Base-by-base conservation (phyloP, 2,113 vertebrate genomes). In the Nansenia antarctica region DNA sequence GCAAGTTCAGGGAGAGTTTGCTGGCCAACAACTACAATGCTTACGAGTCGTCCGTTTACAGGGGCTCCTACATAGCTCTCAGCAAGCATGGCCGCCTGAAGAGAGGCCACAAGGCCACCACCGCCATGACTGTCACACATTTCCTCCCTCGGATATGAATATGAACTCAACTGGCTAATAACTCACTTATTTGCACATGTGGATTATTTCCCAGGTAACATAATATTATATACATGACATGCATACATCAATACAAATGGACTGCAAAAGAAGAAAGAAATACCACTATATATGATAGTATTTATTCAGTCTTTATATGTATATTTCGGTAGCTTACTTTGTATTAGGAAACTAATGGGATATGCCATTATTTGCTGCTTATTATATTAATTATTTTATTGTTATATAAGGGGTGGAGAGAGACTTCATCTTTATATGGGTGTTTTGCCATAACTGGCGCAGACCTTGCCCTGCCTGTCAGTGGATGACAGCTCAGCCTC, bases 11-110 rank as follows among this genome's bases (percentile, higher is more conserved):
- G 85, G 96, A 98, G 90, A 95, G 87, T 4, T 81, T 98, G 84
- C 92, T 99, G 80, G 90, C 95, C 14, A 99, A 99, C 83, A 97
- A 98, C 86, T 99, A 98, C 91, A 99, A 99, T 0, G 95, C 97
- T 1, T 98, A 98, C 0, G 95, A 99, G 86, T 98, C 95, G 24
- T 89, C 90, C 45, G 64, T 77, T 31, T 91, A 98, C 88, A 81
- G 66, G 20, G 94, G 95, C 4, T 91, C 90, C 77, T 99, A 95
- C 89, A 91, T 98, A 1, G 96, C 96, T 0, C 93, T 99, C 83
- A 98, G 95, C 92, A 98, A 98, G 86, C 90, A 97, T 0, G 95
- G 96, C 78, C 93, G 93, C 45, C 89, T 94, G 65, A 97, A 98
- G 90, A 92, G 93, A 79, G 96, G 96, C 89, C 94, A 89, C 88